Conservation (phyloP, 2,797 vertebrate species). For the Astyanax mexicanus region DNA sequence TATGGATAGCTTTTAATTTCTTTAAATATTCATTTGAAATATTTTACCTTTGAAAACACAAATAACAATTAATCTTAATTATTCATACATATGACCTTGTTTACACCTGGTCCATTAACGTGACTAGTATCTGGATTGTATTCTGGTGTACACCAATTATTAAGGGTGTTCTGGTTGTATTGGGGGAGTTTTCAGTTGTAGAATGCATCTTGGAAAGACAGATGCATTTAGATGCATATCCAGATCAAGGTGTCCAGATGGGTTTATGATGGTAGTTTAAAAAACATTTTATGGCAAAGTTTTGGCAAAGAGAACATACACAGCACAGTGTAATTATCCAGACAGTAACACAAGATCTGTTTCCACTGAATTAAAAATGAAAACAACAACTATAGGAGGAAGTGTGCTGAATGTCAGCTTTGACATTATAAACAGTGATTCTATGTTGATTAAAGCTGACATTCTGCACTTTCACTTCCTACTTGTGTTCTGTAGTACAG, state of each 20-base stretch:
- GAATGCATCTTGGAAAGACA: no score
- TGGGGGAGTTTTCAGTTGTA: no score
- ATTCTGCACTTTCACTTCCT: not conserved
- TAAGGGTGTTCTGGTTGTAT: no score
- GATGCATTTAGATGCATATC: no score
- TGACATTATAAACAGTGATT: not conserved
- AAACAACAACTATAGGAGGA: not conserved
- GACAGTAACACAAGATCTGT: not conserved
- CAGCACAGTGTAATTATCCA: not conserved
- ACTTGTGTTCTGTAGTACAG: not conserved
- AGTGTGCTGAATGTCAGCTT: not conserved
- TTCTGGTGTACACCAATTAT: no score
- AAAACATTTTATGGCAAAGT: not conserved
- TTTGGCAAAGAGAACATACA: not conserved
- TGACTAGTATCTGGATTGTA: no score
- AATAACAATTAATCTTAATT: not conserved
- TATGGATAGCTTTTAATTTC: not conserved
- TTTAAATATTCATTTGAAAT: slow-evolving; percentile 1
- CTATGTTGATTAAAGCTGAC: not conserved
- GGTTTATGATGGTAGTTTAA: not conserved
- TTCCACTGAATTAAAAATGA: not conserved
- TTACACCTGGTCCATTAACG: no score
- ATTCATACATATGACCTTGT: no score
- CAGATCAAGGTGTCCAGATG: no score
- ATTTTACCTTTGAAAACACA: not conserved